Base-by-base conservation (phyloP, 2,888 invertebrate genomes). In the Caenorhabditis virilis region DNA sequence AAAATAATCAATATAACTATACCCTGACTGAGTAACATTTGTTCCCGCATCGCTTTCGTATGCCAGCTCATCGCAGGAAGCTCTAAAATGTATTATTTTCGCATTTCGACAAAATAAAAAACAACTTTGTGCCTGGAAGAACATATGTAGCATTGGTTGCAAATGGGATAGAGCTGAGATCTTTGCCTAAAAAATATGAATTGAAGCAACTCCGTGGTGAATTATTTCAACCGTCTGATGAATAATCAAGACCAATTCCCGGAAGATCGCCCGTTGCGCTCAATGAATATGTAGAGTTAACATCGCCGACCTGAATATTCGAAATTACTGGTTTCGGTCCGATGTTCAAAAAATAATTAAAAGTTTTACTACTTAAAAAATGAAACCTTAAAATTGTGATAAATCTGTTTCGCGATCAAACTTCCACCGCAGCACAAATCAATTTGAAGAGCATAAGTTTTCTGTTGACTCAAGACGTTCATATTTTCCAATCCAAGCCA, bases 401-500 rank as follows among this genome's bases (percentile, higher is more conserved):
- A 72, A 36, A 46, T 49, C 30, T 67, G 66, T n/a, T 46, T 54
- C 0, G 33, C 11, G 26, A 45, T 41, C 6, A 53, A 23, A 0
- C 9, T 20, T 1, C n/a, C 48, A 20, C 55, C 57, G 39, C 69
- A 70, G 26, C 69, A 70, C 0, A 70, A 45, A 33, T 70, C 69
- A 16, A 70, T 63, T 20, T 43, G 49, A 1, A 70, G 48, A 18
- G 46, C 13, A 26, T 60, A 66, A 1, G 13, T 38, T 5, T 48
- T 47, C 13, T 7, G 15, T 5, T 35, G 46, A 0, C 49, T 64
- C 26, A 70, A 23, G 2, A 11, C 7, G 30, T 67, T 11, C 65
- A 72, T 70, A 43, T 70, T 70, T 1, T 72, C 67, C 47, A 72
- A 42, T n/a, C 72, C 72, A 11, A 72, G 39, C 72, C 72, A 72